phyloP scores from a whole-genome alignment of 1,140 invertebrate species.

The Cydia amplana region DNA sequence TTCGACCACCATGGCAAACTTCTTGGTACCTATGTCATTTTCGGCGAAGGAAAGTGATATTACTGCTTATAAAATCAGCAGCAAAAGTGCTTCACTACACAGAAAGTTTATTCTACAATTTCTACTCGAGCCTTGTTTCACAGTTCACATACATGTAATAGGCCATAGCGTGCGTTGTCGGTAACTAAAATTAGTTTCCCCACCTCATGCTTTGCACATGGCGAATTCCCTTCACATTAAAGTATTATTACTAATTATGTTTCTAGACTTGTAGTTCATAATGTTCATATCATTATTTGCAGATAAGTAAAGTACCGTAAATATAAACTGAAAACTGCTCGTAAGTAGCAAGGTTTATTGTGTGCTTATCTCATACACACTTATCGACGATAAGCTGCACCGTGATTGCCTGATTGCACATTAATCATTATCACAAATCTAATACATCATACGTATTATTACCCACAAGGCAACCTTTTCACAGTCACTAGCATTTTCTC shows the following conservation, averaged over 20 bases:
- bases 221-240: neutral
- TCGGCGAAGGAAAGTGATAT: too few relatives aligned
- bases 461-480: too few relatives aligned
- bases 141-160: too few relatives aligned
- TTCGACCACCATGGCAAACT: too few relatives aligned
- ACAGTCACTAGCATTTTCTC: too few relatives aligned
- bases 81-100: too few relatives aligned
- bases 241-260: neutral
- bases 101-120: too few relatives aligned
- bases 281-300: neutral
- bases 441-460: neutral
- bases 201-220: neutral
- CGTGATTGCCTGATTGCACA: neutral
- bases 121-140: too few relatives aligned
- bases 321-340: neutral
- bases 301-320: neutral
- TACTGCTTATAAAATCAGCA: too few relatives aligned
- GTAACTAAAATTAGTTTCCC: too few relatives aligned
- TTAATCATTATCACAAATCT: constrained; percentile 1
- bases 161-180: too few relatives aligned
- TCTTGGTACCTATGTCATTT: too few relatives aligned
- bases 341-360: neutral
- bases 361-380: neutral
- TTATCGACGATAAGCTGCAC: neutral
- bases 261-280: neutral